Evolutionary conservation across 2,888 invertebrate species (phyloP).

Genomic region (Tinea trinotella): DNA sequence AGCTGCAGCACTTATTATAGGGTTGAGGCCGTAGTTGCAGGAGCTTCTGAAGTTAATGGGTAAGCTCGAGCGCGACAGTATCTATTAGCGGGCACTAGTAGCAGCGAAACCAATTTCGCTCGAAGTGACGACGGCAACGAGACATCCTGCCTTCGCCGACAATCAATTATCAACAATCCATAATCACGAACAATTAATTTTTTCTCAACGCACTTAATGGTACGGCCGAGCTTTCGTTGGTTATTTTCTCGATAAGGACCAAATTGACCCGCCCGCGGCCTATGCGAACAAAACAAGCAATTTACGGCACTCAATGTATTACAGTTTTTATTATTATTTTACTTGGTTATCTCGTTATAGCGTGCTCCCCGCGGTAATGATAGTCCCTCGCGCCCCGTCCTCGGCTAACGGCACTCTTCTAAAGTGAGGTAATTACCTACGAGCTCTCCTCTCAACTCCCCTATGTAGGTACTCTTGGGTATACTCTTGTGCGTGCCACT

Average conservation of each 20-base stretch:
- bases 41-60: background rate
- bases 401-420: conserved; percentile 15
- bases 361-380: conserved; percentile 36
- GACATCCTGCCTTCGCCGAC: conserved; percentile 41
- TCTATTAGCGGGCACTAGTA: conserved; percentile 20
- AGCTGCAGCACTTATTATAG: background rate
- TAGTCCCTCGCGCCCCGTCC: conserved; percentile 23
- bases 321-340: conserved; percentile 51
- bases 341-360: conserved; percentile 45
- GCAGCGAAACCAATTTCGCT: conserved; percentile 33
- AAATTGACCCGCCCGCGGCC: conserved; percentile 58
- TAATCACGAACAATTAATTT: conserved; percentile 64
- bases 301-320: conserved; percentile 51
- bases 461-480: background rate
- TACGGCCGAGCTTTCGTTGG: conserved; percentile 50
- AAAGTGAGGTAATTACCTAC: conserved; percentile 7
- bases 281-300: conserved; percentile 57
- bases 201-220: conserved; percentile 52
- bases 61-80: conserved; percentile 6
- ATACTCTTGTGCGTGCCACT: conserved; percentile 4
- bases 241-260: conserved; percentile 66
- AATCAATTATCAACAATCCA: conserved; percentile 61
- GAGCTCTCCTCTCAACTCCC: background rate
- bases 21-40: background rate
- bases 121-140: conserved; percentile 34